Base-by-base conservation (phyloP, 2,113 vertebrate species). In the Mirza zaza region DNA sequence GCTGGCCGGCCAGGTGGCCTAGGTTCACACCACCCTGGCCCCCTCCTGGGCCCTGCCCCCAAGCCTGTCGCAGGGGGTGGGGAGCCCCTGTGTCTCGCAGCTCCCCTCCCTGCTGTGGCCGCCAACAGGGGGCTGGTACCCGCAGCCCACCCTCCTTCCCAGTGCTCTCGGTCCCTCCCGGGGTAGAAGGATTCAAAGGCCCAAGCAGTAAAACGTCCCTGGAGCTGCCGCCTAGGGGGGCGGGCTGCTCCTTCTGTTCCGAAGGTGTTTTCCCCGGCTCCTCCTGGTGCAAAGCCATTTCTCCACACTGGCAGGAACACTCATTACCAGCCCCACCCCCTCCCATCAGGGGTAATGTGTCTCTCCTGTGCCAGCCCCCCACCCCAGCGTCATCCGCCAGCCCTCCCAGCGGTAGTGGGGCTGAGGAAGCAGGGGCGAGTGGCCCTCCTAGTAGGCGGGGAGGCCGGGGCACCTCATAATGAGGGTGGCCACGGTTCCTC, bases 241-340 rank as follows among this genome's bases (percentile, higher is more conserved):
- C 34, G 50, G 65, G 57, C 84, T 2, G 50, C 45, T 61, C 52
- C 92, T 75, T 89, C 68, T 55, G 42, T 85, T 87, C 89, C 23
- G 79, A 87, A 87, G 68, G 67, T 63, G 55, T 83, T 96, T 96
- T 68, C 88, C 93, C 68, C 10, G 77, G 86, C 39, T 92, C 91
- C 97, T 97, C 97, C 93, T 91, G 45, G 89, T 94, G 96, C 75
- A 87, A 97, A 96, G 73, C 97, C 94, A 84, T 88, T 96, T 70
- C 83, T 95, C 68, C 97, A 95, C 94, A 96, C 97, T 94, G 95
- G 86, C 94, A 76, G 36, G 93, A 97, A 94, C 70, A 45, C 88
- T 98, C 94, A 94, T 96, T 96, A 97, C 86, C 79, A 73, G 87
- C 48, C 73, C 95, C 96, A 55, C 77, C 57, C 80, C 82, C 80